A percentile compares a stretch with the other conserved stretches of the same genome.
Evolutionary conservation across 2,797 vertebrate genomes (phyloP).

Genomic region (Trachops cirrhosus): DNA sequence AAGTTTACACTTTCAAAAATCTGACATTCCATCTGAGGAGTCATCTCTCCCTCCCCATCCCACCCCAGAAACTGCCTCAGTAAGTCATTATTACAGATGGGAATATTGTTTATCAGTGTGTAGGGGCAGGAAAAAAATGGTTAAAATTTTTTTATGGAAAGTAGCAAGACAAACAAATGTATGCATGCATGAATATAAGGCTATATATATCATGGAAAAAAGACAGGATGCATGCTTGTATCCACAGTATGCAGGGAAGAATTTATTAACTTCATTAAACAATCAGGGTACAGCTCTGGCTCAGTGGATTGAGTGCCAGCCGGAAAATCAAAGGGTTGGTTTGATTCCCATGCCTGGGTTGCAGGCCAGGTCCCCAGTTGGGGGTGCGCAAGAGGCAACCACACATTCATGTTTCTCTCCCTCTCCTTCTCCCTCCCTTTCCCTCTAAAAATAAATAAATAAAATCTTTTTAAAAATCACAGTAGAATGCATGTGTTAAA

Average conservation of each 20-base stretch:
- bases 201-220: background rate
- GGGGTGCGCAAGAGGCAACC: too few species aligned
- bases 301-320: too few species aligned
- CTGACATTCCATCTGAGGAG: background rate
- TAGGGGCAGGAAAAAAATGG: background rate
- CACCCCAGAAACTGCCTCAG: background rate
- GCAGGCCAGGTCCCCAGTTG: too few species aligned
- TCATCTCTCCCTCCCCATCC: background rate
- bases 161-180: background rate
- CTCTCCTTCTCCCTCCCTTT: too few species aligned
- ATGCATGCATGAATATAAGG: background rate
- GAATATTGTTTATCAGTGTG: constrained; percentile 1
- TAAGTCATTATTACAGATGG: constrained; percentile 30
- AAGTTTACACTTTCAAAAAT: background rate
- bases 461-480: background rate
- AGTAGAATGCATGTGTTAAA: background rate
- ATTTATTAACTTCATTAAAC: constrained; percentile 30
- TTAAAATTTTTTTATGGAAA: constrained; percentile 40
- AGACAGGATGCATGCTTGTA: background rate
- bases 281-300: background rate
- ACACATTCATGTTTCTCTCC: too few species aligned
- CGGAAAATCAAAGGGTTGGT: too few species aligned
- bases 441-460: too few species aligned
- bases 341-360: too few species aligned
- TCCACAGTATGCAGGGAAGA: background rate